These are phyloP conservation scores for Ectemnius cavifrons DNA, from an alignment of 2,888 invertebrate genomes.

Conservation along the genomic window DNA sequence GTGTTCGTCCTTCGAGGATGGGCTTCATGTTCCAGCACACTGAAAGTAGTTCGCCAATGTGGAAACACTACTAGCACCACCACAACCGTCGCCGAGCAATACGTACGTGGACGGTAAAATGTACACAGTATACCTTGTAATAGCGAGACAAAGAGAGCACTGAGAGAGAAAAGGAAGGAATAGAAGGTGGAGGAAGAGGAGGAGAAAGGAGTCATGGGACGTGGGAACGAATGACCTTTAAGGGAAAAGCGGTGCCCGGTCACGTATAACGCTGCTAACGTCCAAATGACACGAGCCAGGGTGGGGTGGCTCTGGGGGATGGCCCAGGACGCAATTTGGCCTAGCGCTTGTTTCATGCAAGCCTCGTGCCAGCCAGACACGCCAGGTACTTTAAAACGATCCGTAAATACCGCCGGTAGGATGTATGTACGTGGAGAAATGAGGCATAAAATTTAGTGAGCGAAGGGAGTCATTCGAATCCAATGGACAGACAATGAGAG, in stretches of 20 bases:
- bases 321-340: slow-evolving; percentile 44
- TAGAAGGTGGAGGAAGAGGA: neutral
- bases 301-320: neutral
- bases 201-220: slow-evolving; percentile 1
- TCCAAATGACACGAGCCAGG: slow-evolving; percentile 42
- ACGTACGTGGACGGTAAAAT: neutral
- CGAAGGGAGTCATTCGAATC: neutral
- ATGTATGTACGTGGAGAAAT: slow-evolving; percentile 19
- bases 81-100: neutral
- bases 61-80: slow-evolving; percentile 3
- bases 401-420: slow-evolving; percentile 38
- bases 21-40: slow-evolving; percentile 83
- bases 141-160: neutral
- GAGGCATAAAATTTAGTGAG: neutral
- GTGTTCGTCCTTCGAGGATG: slow-evolving; percentile 75
- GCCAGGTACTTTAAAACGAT: slow-evolving; percentile 53
- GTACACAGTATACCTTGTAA: neutral
- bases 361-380: slow-evolving; percentile 50
- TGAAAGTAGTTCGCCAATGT: slow-evolving; percentile 47
- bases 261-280: slow-evolving; percentile 44
- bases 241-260: slow-evolving; percentile 25
- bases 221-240: slow-evolving; percentile 24
- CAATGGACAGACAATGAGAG: too few relatives aligned
- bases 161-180: neutral
- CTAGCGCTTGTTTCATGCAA: slow-evolving; percentile 47